Evolutionary conservation across 2,888 invertebrate species (phyloP), one percentile per base, ranked within the genome.

Genomic region (Lacanobia wlatinum): DNA sequence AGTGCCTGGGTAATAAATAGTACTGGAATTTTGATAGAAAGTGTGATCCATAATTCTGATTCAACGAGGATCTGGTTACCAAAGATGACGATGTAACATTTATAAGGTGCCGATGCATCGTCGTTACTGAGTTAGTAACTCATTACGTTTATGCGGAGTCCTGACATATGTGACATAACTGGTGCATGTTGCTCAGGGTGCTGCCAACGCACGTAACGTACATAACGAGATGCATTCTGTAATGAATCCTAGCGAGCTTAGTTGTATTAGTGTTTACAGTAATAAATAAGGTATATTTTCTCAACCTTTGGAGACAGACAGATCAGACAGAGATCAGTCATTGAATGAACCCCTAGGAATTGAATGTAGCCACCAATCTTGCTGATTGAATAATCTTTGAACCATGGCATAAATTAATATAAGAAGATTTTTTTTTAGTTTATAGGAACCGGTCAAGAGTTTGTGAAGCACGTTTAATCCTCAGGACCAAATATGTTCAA

Each of bases 141-240:
- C 58, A 68, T 59, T 55, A 55, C 63, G 38, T 67, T 71, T 63
- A 73, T 66, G 58, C 59, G 58, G 28, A 48, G 28, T 72, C 40
- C 34, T 72, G 67, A 76, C 80, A 65, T 76, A 80, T 81, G 61
- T 65, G 72, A 80, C 67, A 28, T 59, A 53, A 61, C 60, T 77
- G 16, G 59, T 78, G 38, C 62, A 81, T 59, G 58, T 50, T 58
- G 60, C 70, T 66, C 60, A 63, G 59, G 70, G 21, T 65, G 53
- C 53, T 80, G 81, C 73, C 73, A 78, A 77, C 73, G 50, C 69
- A 81, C 77, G 67, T 69, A 76, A 48, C 56, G 53, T 71, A 46
- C 60, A 61, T 68, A 75, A 67, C 69, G 34, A 73, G 55, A 60
- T 60, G 38, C 12, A 53, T 43, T 60, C 40, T 40, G 18, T 43